Evolutionary conservation across 37 sponge, comb jelly and placozoan genomes (phyloP).

Genomic region (Chondrosia reniformis): DNA sequence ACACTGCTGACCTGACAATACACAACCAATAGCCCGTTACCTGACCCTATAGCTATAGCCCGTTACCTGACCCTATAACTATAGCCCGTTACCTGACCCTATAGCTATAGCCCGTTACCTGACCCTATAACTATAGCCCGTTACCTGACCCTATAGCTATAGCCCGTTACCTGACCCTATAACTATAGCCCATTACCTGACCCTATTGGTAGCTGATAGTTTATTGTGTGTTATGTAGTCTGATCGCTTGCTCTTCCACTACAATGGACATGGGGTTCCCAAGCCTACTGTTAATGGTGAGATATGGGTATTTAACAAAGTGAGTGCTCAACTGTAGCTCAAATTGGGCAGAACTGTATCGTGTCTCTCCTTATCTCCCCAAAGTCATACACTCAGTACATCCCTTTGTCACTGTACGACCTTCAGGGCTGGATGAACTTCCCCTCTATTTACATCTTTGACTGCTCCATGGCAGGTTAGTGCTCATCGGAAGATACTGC

Average conservation of each 20-base stretch:
- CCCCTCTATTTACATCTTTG: constrained; percentile 92
- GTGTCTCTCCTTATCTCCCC: background rate
- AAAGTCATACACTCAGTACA: constrained; percentile 94
- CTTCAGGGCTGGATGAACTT: constrained; percentile 87
- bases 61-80: too few species aligned
- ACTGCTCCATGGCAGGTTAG: constrained; percentile 93
- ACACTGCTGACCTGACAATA: too few species aligned
- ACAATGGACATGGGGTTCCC: constrained; percentile 98
- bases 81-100: too few species aligned
- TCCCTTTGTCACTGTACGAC: constrained; percentile 92
- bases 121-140: too few species aligned
- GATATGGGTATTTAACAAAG: constrained; percentile 99
- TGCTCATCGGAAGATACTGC: background rate
- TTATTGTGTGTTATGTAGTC: constrained; percentile 44
- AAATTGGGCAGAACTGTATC: background rate
- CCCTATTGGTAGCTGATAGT: too few species aligned
- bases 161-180: too few species aligned
- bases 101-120: too few species aligned
- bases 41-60: too few species aligned
- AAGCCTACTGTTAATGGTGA: constrained; percentile 92
- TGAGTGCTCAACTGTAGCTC: background rate
- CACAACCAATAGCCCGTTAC: too few species aligned
- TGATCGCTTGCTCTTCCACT: constrained; percentile 95
- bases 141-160: too few species aligned
- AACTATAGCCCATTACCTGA: too few species aligned